Evolutionary conservation across 2,113 vertebrate species (phyloP).

Genomic region (Cathartes aura): DNA sequence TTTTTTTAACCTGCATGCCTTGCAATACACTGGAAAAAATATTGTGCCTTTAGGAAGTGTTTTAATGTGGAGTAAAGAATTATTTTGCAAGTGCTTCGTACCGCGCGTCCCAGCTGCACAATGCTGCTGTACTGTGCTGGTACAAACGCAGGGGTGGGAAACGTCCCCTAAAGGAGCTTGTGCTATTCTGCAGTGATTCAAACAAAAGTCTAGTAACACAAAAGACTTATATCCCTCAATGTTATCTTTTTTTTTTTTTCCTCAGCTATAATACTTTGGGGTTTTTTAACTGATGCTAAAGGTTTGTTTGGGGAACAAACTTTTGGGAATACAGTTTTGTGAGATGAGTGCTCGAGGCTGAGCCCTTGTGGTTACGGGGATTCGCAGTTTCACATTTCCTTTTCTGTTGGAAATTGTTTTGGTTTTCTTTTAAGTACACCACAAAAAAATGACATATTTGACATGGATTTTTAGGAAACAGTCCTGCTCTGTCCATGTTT

Average conservation of each 20-base stretch:
- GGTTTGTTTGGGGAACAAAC: not conserved
- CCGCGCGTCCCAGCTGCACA: too few species aligned
- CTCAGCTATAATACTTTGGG: not conserved
- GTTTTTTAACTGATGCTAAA: not conserved
- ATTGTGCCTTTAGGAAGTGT: not conserved
- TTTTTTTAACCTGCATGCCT: not conserved
- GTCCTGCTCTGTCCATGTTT: not conserved
- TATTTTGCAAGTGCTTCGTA: not conserved
- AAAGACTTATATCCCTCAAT: accelerated
- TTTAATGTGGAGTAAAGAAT: not conserved
- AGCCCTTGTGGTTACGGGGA: not conserved
- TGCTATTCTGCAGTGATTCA: not conserved
- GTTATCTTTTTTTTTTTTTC: not conserved
- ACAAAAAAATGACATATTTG: not conserved
- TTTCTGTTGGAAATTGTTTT: not conserved
- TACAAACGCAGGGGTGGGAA: not conserved
- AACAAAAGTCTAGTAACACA: too few species aligned
- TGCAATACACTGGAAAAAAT: not conserved
- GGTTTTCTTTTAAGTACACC: not conserved
- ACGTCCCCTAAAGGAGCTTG: not conserved
- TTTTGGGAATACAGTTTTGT: not conserved
- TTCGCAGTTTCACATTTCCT: not conserved
- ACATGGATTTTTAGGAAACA: not conserved
- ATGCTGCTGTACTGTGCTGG: not conserved
- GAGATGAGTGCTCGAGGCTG: not conserved